A percentile compares a stretch with the other conserved stretches of the same genome.
Evolutionary conservation across 2,797 vertebrate genomes (phyloP).

Genomic region (Ctenopoma kingsleyae): DNA sequence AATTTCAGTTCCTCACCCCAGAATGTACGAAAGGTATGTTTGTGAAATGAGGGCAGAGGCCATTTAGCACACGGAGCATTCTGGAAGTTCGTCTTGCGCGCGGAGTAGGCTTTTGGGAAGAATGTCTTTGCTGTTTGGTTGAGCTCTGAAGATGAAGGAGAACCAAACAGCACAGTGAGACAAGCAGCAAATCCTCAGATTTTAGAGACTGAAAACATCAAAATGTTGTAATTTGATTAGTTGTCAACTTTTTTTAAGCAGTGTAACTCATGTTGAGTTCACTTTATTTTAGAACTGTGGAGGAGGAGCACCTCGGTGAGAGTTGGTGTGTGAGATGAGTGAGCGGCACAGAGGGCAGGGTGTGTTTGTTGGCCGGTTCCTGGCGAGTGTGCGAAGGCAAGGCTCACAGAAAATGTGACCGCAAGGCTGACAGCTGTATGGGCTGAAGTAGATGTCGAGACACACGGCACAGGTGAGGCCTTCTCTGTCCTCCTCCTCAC

Average conservation of each 20-base stretch:
- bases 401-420: constrained; percentile 95
- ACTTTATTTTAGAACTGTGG: too few relatives aligned
- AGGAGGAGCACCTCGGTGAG: constrained; percentile 86
- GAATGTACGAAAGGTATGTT: constrained; percentile 55
- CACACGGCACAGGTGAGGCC: constrained; percentile 92
- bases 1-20: constrained; percentile 67
- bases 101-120: constrained; percentile 75
- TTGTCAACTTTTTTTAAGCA: too few relatives aligned
- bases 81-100: constrained; percentile 76
- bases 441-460: constrained; percentile 93
- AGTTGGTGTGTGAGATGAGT: constrained; percentile 88
- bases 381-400: constrained; percentile 91
- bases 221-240: not conserved
- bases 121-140: constrained; percentile 64
- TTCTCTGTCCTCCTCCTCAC: constrained; percentile 89
- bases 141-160: constrained; percentile 71
- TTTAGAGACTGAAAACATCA: not conserved
- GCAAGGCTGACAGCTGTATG: constrained; percentile 92
- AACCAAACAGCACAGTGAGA: not conserved
- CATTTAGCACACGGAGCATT: constrained; percentile 73
- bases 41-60: constrained; percentile 78
- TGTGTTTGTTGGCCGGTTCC: constrained; percentile 87
- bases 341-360: constrained; percentile 92
- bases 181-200: not conserved
- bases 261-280: too few relatives aligned